phyloP scores from a whole-genome alignment of 1,140 invertebrate species.

The Papilio glaucus region DNA sequence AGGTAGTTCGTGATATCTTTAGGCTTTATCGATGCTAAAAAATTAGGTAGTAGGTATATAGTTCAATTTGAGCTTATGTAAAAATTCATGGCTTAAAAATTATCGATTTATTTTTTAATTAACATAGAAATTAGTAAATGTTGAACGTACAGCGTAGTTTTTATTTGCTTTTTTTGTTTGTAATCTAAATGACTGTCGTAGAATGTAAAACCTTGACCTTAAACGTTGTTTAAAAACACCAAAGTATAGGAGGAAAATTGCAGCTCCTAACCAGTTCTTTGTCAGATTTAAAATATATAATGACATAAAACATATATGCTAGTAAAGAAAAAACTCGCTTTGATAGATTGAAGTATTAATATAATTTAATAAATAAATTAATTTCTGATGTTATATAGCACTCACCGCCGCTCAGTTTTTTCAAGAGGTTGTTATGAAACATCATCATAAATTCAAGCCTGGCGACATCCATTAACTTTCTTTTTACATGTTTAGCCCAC shows the following conservation, averaged over 20 bases:
- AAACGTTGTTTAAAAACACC: neutral
- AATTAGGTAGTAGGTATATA: neutral
- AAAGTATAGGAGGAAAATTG: neutral
- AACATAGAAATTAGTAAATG: neutral
- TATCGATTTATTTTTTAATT: too few species aligned
- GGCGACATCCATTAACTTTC: conserved; percentile 74
- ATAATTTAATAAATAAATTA: neutral
- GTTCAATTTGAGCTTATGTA: too few species aligned
- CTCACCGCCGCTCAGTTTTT: conserved; percentile 78
- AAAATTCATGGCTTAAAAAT: too few species aligned
- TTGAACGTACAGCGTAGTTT: neutral
- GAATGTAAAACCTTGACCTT: conserved; percentile 3
- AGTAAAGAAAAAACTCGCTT: neutral
- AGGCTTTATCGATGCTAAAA: too few species aligned
- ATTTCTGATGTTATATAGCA: conserved; percentile 10
- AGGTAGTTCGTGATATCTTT: too few species aligned
- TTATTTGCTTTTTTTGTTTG: neutral
- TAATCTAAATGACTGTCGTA: neutral
- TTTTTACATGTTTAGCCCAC: conserved; percentile 81
- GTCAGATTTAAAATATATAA: conserved; percentile 2
- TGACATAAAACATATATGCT: neutral
- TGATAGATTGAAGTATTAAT: neutral
- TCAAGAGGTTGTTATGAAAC: conserved; percentile 77
- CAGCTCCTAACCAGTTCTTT: neutral
- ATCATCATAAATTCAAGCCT: conserved; percentile 79